Percentiles rank a stretch among this genome's conserved stretches.
phyloP scores from a whole-genome alignment of 2,113 vertebrate genomes.

The Panurus biarmicus region DNA sequence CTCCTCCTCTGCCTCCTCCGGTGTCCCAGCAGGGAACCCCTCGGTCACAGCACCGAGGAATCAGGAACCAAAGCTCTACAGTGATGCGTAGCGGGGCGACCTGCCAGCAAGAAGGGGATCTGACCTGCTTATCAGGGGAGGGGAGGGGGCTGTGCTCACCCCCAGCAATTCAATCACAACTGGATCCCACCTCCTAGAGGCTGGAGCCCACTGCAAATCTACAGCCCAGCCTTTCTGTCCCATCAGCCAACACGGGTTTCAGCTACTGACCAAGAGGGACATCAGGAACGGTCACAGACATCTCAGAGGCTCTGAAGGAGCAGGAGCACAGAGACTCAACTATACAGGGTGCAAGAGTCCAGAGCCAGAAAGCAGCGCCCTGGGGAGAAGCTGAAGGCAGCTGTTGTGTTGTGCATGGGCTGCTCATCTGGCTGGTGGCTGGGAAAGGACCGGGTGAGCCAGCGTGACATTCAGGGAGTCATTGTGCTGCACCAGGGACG shows the following conservation, averaged over 20 bases:
- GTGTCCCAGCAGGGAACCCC: not conserved
- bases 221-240: conserved; percentile 19
- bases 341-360: conserved; percentile 46
- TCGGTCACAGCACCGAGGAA: not conserved
- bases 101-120: conserved; percentile 10
- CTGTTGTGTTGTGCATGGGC: not conserved
- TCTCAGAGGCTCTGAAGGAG: conserved; percentile 51
- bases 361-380: not conserved
- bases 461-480: conserved; percentile 90
- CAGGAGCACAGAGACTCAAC: conserved; percentile 57
- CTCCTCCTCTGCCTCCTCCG: not conserved
- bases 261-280: conserved; percentile 53
- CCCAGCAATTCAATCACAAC: not conserved
- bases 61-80: not conserved
- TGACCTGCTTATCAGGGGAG: not conserved
- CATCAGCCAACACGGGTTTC: not conserved
- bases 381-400: conserved; percentile 34
- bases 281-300: conserved; percentile 38
- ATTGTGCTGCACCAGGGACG: conserved; percentile 91
- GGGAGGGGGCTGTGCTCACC: not conserved
- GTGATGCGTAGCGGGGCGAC: not conserved
- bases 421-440: conserved; percentile 81
- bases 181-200: conserved; percentile 21
- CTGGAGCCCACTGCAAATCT: not conserved
- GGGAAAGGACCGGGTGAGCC: conserved; percentile 83